These are phyloP conservation scores for Musca domestica DNA, from an alignment of 1,140 invertebrate genomes.

Conservation along the genomic window DNA sequence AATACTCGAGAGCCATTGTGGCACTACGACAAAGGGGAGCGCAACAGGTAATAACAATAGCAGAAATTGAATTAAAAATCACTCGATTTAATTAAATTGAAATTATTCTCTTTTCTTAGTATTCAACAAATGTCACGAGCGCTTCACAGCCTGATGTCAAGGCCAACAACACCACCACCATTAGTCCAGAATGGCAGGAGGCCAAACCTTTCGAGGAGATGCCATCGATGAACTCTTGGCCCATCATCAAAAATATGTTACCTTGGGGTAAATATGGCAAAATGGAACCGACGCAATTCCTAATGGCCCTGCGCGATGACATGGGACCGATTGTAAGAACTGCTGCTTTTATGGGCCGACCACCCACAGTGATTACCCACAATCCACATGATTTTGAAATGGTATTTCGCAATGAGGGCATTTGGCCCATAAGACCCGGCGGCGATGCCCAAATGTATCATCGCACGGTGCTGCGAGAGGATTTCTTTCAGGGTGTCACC, in stretches of 20 bases:
- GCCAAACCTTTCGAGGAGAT: conserved; percentile 40
- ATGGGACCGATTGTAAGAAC: not conserved
- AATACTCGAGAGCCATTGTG: too few relatives aligned
- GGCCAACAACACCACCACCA: too few relatives aligned
- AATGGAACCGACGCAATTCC: conserved; percentile 8
- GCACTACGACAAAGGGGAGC: too few relatives aligned
- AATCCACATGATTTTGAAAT: conserved; percentile 28
- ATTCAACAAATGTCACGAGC: too few relatives aligned
- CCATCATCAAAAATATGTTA: conserved; percentile 37
- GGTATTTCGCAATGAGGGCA: conserved; percentile 28
- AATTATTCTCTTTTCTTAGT: too few relatives aligned
- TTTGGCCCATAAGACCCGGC: conserved; percentile 16
- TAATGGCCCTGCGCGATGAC: conserved; percentile 13
- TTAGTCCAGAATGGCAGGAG: conserved; percentile 9
- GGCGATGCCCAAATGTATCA: conserved; percentile 27
- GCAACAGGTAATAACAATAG: too few relatives aligned
- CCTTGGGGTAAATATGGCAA: conserved; percentile 42
- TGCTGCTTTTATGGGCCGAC: not conserved
- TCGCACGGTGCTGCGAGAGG: conserved; percentile 23
- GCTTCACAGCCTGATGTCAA: too few relatives aligned
- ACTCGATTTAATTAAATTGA: too few relatives aligned
- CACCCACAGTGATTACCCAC: not conserved
- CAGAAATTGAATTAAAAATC: too few relatives aligned
- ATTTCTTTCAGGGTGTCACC: conserved; percentile 25
- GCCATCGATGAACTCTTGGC: conserved; percentile 37